Percentiles rank a stretch among this genome's conserved stretches.
These are phyloP conservation scores for Amblyraja radiata DNA, from an alignment of 2,797 vertebrate species.

Conservation along the genomic window DNA sequence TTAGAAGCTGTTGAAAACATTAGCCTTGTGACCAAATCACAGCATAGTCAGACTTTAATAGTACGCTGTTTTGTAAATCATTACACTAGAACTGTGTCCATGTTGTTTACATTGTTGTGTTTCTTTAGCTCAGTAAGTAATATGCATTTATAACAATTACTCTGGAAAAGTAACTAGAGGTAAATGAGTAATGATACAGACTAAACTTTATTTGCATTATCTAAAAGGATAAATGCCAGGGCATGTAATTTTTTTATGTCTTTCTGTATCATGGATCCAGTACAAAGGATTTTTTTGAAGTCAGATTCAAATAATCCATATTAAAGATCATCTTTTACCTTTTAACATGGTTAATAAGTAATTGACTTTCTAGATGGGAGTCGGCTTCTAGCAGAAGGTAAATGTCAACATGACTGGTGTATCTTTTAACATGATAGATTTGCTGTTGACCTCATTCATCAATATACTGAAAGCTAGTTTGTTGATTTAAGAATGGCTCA, in stretches of 20 bases:
- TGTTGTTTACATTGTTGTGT: neutral
- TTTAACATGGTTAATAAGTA: neutral
- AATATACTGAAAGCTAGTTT: neutral
- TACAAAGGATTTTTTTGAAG: neutral
- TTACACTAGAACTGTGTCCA: neutral
- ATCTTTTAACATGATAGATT: slow-evolving; percentile 13
- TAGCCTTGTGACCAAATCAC: neutral
- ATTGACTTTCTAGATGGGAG: neutral
- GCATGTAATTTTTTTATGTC: neutral
- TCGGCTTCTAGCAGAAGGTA: neutral
- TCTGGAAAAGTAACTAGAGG: neutral
- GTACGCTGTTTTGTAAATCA: neutral
- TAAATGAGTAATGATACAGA: neutral
- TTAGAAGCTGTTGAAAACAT: neutral
- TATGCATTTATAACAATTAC: neutral
- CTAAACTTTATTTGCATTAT: neutral
- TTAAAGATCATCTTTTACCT: neutral
- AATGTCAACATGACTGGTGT: slow-evolving; percentile 9
- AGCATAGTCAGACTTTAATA: neutral
- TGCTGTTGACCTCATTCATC: slow-evolving; percentile 24
- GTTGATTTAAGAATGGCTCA: slow-evolving; percentile 35
- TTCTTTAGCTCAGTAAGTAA: neutral
- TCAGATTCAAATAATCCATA: neutral
- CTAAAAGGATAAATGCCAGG: neutral
- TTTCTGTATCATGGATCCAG: neutral